phyloP scores from a whole-genome alignment of 2,888 invertebrate species.

The Seladonia tumulorum region DNA sequence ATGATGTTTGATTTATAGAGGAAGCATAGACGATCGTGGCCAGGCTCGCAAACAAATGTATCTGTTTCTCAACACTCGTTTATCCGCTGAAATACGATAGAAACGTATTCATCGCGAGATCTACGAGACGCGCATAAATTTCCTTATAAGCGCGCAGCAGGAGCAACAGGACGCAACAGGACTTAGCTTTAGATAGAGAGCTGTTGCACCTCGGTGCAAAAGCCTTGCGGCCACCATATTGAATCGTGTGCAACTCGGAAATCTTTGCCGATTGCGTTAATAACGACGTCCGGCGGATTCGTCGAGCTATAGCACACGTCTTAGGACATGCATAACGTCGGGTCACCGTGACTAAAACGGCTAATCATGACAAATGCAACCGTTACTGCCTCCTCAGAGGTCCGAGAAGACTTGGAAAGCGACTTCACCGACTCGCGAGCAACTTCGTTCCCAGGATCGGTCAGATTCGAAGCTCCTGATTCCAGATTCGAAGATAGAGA shows the following conservation, averaged over 20 bases:
- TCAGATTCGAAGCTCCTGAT: constrained; percentile 34
- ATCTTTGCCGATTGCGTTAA: constrained; percentile 61
- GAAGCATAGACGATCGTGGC: not conserved
- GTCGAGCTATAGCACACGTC: constrained; percentile 51
- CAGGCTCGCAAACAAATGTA: not conserved
- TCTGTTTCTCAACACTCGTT: constrained; percentile 9
- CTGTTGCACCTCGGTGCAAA: not conserved
- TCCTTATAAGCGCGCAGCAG: constrained; percentile 19
- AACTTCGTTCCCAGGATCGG: constrained; percentile 41
- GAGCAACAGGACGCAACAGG: not conserved
- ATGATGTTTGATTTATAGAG: not conserved
- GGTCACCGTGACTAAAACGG: constrained; percentile 81
- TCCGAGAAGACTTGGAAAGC: constrained; percentile 56
- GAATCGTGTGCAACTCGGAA: constrained; percentile 32
- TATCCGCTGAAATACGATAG: constrained; percentile 5
- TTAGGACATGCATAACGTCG: constrained; percentile 72
- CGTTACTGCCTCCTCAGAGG: constrained; percentile 70
- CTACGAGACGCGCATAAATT: constrained; percentile 27
- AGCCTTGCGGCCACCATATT: not conserved
- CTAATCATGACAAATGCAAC: constrained; percentile 83
- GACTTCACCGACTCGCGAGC: constrained; percentile 28
- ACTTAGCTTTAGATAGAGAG: constrained; percentile 6
- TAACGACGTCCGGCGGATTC: constrained; percentile 62
- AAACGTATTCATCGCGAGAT: constrained; percentile 2
- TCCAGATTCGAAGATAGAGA: too few relatives aligned